Conservation (phyloP, 2,888 invertebrate species). For the Cryptophagus acutangulus region DNA sequence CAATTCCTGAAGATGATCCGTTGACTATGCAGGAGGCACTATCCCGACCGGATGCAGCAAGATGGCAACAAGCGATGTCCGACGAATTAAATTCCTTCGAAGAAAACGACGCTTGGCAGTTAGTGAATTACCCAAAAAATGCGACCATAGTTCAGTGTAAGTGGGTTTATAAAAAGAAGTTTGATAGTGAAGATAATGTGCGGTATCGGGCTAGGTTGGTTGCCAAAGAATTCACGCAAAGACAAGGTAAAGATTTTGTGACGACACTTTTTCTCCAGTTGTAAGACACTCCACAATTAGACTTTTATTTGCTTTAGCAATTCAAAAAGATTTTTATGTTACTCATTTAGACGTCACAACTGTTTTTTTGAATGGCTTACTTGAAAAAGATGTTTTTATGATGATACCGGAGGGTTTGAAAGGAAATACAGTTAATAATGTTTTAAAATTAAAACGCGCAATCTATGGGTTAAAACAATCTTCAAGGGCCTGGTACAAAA, state of each 20-base stretch:
- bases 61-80: constrained; percentile 20
- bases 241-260: constrained; percentile 21
- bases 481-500: constrained; percentile 15
- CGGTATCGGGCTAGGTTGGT: constrained; percentile 23
- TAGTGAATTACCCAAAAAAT: constrained; percentile 14
- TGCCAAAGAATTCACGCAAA: constrained; percentile 23
- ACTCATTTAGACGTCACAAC: constrained; percentile 25
- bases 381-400: constrained; percentile 24
- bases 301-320: constrained; percentile 25
- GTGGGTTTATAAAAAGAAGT: constrained; percentile 23
- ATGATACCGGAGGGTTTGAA: constrained; percentile 19
- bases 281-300: constrained; percentile 21
- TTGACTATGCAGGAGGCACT: constrained; percentile 17
- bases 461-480: constrained; percentile 16
- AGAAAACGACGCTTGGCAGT: constrained; percentile 24
- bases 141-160: constrained; percentile 21
- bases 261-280: no score
- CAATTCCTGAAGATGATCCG: constrained; percentile 12
- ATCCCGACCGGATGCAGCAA: constrained; percentile 18
- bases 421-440: constrained; percentile 18
- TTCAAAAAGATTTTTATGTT: constrained; percentile 20
- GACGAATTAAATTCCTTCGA: constrained; percentile 17
- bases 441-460: constrained; percentile 19
- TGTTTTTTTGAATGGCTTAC: constrained; percentile 23
- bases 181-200: constrained; percentile 17